Percentiles rank a stretch among this genome's conserved stretches.
Evolutionary conservation across 2,888 invertebrate genomes (phyloP).

Genomic region (Eupithecia tripunctaria): DNA sequence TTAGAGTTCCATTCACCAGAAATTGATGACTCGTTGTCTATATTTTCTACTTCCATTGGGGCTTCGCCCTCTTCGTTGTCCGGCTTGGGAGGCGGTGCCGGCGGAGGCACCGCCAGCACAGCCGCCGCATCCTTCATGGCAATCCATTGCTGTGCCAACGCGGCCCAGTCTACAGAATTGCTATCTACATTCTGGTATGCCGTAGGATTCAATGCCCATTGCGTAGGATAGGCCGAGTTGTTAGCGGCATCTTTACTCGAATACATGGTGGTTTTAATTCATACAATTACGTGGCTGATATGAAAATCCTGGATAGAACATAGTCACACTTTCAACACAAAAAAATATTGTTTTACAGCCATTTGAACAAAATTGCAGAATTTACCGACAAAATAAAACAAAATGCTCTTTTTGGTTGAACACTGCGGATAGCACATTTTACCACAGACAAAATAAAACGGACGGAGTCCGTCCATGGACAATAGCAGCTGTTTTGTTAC

Average conservation of each 20-base stretch:
- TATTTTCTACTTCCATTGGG: conserved; percentile 93
- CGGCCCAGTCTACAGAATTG: conserved; percentile 97
- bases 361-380: conserved; percentile 10
- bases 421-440: conserved; percentile 25
- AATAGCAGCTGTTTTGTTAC: conserved; percentile 4
- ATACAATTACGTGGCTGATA: conserved; percentile 30
- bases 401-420: conserved; percentile 29
- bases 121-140: conserved; percentile 93
- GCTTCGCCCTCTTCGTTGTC: conserved; percentile 91
- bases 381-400: conserved; percentile 19
- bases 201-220: conserved; percentile 93
- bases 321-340: conserved; percentile 19
- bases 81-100: conserved; percentile 77
- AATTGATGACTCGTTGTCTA: conserved; percentile 81
- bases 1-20: conserved; percentile 50
- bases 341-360: neutral
- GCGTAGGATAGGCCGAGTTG: conserved; percentile 87
- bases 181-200: conserved; percentile 92
- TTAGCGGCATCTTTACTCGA: conserved; percentile 86
- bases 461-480: conserved; percentile 1
- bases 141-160: conserved; percentile 98
- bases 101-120: conserved; percentile 85
- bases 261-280: conserved; percentile 73
- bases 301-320: conserved; percentile 24
- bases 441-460: conserved; percentile 15